Conservation (phyloP, 1,140 invertebrate species). For the Drosophila lacteicornis region DNA sequence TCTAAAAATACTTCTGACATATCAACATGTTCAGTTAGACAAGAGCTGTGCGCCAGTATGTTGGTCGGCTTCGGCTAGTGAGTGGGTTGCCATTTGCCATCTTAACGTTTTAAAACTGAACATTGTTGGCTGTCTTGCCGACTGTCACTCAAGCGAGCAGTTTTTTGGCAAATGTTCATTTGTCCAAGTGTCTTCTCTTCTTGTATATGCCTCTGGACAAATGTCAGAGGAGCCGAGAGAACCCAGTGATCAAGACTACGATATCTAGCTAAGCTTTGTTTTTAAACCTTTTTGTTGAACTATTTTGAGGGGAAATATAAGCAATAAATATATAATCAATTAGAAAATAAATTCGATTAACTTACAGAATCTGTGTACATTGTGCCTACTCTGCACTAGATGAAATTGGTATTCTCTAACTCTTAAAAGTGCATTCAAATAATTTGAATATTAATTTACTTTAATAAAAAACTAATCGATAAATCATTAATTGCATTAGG, state of each 20-base stretch:
- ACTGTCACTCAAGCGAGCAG: conserved; percentile 71
- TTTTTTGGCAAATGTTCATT: conserved; percentile 76
- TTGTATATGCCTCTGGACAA: conserved; percentile 40
- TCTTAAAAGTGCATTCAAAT: too few species aligned
- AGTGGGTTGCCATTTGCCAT: conserved; percentile 65
- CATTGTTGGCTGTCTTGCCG: conserved; percentile 81
- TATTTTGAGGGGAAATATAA: too few species aligned
- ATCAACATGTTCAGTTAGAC: conserved; percentile 71
- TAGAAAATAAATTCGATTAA: too few species aligned
- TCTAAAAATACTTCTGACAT: conserved; percentile 80
- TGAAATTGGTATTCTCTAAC: too few species aligned
- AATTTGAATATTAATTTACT: too few species aligned
- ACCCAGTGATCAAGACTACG: conserved; percentile 4
- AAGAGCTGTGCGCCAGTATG: conserved; percentile 39
- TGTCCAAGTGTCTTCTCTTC: conserved; percentile 57
- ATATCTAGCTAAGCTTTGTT: neutral
- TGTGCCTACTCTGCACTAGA: too few species aligned
- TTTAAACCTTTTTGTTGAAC: neutral
- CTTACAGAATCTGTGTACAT: too few species aligned
- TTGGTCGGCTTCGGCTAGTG: conserved; percentile 22
- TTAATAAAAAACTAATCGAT: too few species aligned
- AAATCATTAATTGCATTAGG: too few species aligned
- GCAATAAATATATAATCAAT: too few species aligned
- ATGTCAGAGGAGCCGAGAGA: conserved; percentile 23
- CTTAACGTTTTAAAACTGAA: conserved; percentile 78